phyloP scores from a whole-genome alignment of 2,113 vertebrate genomes.

The Lates calcarifer region DNA sequence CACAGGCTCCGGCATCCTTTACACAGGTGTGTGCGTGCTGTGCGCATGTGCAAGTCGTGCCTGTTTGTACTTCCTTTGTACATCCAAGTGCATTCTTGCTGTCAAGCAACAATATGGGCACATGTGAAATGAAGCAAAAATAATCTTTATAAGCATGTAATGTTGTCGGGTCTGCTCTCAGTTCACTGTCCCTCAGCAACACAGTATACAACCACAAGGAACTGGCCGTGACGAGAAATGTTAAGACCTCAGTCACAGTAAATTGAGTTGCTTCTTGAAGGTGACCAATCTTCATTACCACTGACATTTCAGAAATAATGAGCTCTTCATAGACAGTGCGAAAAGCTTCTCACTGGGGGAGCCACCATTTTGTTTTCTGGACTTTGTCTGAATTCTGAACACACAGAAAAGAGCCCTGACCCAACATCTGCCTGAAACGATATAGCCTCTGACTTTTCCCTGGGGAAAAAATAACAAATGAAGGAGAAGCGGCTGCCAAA shows the following conservation, averaged over 20 bases:
- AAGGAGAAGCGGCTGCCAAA: constrained; percentile 35
- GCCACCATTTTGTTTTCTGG: constrained; percentile 44
- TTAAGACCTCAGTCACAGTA: constrained; percentile 57
- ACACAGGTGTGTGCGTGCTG: constrained; percentile 33
- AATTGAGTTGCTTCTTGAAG: constrained; percentile 59
- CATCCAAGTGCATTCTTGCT: constrained; percentile 27
- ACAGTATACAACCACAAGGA: neutral
- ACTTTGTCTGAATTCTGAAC: constrained; percentile 28
- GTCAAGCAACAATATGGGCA: constrained; percentile 27
- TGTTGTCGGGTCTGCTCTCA: constrained; percentile 14
- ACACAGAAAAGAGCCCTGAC: neutral
- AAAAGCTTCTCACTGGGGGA: constrained; percentile 3
- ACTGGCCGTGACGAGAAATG: constrained; percentile 35
- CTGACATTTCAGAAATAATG: constrained; percentile 68
- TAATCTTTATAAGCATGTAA: constrained; percentile 45
- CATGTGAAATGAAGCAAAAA: constrained; percentile 39
- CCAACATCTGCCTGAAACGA: constrained; percentile 30
- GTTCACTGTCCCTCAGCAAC: constrained; percentile 17
- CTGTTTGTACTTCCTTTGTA: constrained; percentile 32
- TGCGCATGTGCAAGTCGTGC: constrained; percentile 22
- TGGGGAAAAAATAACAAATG: constrained; percentile 32
- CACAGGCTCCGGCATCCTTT: constrained; percentile 42
- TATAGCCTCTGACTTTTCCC: constrained; percentile 23
- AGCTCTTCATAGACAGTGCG: constrained; percentile 43
- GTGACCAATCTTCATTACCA: constrained; percentile 66